Percentiles rank a stretch among this genome's conserved stretches.
These are phyloP conservation scores for Sinodicranocentrus sp. DNA, from an alignment of 2,888 invertebrate genomes.

Conservation along the genomic window DNA sequence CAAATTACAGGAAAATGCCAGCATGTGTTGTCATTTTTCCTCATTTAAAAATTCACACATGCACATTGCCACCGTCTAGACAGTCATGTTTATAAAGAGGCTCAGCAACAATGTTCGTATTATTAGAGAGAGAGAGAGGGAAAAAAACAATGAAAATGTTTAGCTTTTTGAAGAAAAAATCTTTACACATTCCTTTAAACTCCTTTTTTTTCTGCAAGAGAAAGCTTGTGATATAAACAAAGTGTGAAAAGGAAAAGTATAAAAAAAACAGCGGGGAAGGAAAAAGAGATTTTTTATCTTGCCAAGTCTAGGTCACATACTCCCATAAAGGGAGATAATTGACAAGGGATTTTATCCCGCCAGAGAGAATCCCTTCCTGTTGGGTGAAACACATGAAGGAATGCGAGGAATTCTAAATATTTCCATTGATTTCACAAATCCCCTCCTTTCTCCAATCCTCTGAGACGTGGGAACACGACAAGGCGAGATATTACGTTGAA, in stretches of 20 bases:
- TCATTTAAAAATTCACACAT: too few species aligned
- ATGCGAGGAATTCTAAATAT: constrained; percentile 66
- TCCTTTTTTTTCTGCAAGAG: not conserved
- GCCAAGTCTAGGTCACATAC: constrained; percentile 67
- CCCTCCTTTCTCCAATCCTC: not conserved
- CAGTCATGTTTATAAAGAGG: too few species aligned
- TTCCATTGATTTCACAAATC: constrained; percentile 68
- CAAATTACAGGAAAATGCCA: too few species aligned
- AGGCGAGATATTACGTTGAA: too few species aligned
- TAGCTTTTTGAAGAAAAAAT: too few species aligned
- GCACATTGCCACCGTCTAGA: too few species aligned
- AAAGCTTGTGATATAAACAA: not conserved
- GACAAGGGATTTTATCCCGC: constrained; percentile 69
- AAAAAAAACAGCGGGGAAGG: not conserved
- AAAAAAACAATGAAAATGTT: too few species aligned
- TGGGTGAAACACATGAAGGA: constrained; percentile 54
- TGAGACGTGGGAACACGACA: too few species aligned
- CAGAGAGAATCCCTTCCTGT: constrained; percentile 48
- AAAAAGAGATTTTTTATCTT: constrained; percentile 46
- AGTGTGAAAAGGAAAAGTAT: constrained; percentile 10
- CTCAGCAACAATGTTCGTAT: too few species aligned
- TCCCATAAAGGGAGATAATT: constrained; percentile 69
- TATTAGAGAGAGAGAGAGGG: too few species aligned
- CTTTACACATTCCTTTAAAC: constrained; percentile 20
- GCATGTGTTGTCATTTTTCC: too few species aligned